Percentiles rank a stretch among this genome's conserved stretches.
These are phyloP conservation scores for Empidonax traillii DNA, from an alignment of 2,113 vertebrate species.

Conservation along the genomic window DNA sequence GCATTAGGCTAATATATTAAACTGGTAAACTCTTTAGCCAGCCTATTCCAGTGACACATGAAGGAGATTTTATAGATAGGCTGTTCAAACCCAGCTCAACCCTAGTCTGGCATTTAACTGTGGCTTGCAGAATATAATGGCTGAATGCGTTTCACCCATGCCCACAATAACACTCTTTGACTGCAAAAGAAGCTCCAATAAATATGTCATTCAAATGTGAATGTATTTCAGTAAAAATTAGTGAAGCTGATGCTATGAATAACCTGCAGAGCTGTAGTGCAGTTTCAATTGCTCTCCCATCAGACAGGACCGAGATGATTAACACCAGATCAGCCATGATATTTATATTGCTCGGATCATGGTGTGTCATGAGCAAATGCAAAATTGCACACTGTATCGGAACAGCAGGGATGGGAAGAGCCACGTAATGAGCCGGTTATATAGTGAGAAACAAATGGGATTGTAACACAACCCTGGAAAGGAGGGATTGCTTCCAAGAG, in stretches of 20 bases:
- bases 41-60: slow-evolving; percentile 7
- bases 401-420: slow-evolving; percentile 49
- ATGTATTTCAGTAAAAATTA: slow-evolving; percentile 35
- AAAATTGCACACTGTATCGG: slow-evolving; percentile 11
- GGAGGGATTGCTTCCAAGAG: background rate
- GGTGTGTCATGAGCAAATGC: slow-evolving; percentile 28
- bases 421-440: slow-evolving; percentile 31
- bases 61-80: slow-evolving; percentile 37
- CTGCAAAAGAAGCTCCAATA: slow-evolving; percentile 28
- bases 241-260: slow-evolving; percentile 50
- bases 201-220: background rate
- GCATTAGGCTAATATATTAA: slow-evolving; percentile 33
- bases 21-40: slow-evolving; percentile 5
- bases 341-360: background rate
- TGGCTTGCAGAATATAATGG: background rate
- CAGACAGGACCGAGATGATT: background rate
- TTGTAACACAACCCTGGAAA: slow-evolving; percentile 34
- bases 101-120: background rate
- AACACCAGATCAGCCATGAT: slow-evolving; percentile 5
- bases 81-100: background rate
- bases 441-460: slow-evolving; percentile 46
- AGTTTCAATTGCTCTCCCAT: slow-evolving; percentile 11
- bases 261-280: slow-evolving; percentile 25
- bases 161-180: slow-evolving; percentile 45
- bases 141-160: background rate